phyloP scores from a whole-genome alignment of 1,140 invertebrate genomes.

The Eriosoma lanigerum region DNA sequence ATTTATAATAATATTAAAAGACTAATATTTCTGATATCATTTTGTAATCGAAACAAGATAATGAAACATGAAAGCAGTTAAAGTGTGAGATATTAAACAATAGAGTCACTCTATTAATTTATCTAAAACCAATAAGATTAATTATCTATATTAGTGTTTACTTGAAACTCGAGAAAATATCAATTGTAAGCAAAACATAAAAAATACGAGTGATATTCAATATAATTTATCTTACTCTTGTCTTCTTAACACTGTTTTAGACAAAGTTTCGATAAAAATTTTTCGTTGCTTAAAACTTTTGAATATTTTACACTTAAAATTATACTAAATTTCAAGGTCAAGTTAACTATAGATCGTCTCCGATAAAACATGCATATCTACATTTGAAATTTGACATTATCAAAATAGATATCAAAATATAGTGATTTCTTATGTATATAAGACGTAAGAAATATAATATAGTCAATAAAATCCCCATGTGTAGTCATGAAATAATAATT shows the following conservation, averaged over 20 bases:
- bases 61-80: too few relatives aligned
- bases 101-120: background rate
- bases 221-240: background rate
- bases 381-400: background rate
- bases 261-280: constrained; percentile 8
- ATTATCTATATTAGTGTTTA: background rate
- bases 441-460: too few relatives aligned
- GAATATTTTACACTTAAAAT: background rate
- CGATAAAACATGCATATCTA: background rate
- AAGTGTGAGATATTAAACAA: background rate
- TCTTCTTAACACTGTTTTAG: background rate
- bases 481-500: too few relatives aligned
- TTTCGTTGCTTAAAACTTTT: background rate
- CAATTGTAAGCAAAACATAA: constrained; percentile 6
- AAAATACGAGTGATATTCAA: background rate
- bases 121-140: constrained; percentile 5
- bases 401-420: constrained; percentile 6
- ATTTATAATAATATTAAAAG: too few relatives aligned
- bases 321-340: background rate
- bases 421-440: too few relatives aligned
- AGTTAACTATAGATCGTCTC: constrained; percentile 1
- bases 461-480: too few relatives aligned
- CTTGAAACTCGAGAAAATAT: background rate
- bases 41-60: too few relatives aligned
- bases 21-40: too few relatives aligned